Conservation (phyloP, 1,140 invertebrate species). For the Agrypnia vestita region DNA sequence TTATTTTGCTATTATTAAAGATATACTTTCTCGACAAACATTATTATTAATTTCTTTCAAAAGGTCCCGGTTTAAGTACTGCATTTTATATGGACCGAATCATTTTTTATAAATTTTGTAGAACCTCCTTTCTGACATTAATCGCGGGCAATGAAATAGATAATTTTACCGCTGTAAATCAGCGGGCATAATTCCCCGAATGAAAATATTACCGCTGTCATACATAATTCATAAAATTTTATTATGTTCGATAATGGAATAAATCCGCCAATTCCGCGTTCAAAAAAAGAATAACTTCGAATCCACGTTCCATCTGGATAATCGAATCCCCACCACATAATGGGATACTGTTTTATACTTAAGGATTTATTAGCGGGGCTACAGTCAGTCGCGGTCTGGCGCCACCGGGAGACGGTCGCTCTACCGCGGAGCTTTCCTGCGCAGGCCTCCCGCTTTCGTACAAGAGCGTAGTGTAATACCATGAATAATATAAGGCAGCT, state of each 20-base stretch:
- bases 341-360: conserved; percentile 27
- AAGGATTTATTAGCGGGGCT: conserved; percentile 23
- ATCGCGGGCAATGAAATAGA: neutral
- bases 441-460: neutral
- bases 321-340: conserved; percentile 34
- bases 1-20: no score
- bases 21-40: no score
- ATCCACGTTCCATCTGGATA: conserved; percentile 30
- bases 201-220: neutral
- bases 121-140: neutral
- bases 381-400: conserved; percentile 31
- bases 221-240: conserved; percentile 15
- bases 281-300: conserved; percentile 21
- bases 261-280: neutral
- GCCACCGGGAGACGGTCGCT: conserved; percentile 10
- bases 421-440: neutral
- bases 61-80: no score
- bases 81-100: no score
- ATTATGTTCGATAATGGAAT: conserved; percentile 25
- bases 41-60: no score
- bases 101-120: no score
- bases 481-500: conserved; percentile 26
- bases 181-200: neutral
- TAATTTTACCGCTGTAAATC: conserved; percentile 5
- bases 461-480: neutral